Base-by-base conservation (phyloP, 2,113 vertebrate genomes). In the Amblyopsis rosae region DNA sequence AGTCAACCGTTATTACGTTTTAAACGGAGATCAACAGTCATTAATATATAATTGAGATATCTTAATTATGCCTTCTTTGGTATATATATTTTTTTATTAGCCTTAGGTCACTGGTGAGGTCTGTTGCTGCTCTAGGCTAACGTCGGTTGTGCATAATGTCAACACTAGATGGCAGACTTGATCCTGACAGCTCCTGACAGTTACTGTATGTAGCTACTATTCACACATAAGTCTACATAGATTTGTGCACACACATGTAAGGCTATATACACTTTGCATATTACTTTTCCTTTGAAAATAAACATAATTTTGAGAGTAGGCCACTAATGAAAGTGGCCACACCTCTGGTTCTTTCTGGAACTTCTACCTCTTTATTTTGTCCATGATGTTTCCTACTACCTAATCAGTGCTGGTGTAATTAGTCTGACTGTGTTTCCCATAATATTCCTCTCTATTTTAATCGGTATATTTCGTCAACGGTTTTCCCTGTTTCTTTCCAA, bases 151-250 rank as follows among this genome's bases (percentile, higher is more conserved):
- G 12, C 16, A 35, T 41, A 0, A 11, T 59, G 0, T 70, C 12
- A 49, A 70, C 89, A 87, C 83, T 58, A 90, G 87, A 63, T 77
- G 86, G 84, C 87, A 84, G 76, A 55, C 54, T 70, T 70, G 72
- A 62, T 17, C 66, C 68, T 81, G 48, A 47, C 53, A 45, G 35
- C 35, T 51, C 11, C 4, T 51, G 49, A 12, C 10, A 15, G 5
- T 12, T 10, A 51, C 3, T 12, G 9, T 51, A 51, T 51, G 13
- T 51, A 12, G 13, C 13, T 51, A 51, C 13, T 51, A 4, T 56
- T 17, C 9, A 56, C 54, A 56, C 51, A 49, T 49, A 12, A 2
- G 2, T 49, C 11, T 11, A 51, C 7, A 51, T 51, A 15, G 49
- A 51, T 41, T 41, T 41, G 35, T 41, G 35, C 7, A 41, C 5